Base-by-base conservation (phyloP, 2,797 vertebrate genomes). In the Thripadectes ignobilis region DNA sequence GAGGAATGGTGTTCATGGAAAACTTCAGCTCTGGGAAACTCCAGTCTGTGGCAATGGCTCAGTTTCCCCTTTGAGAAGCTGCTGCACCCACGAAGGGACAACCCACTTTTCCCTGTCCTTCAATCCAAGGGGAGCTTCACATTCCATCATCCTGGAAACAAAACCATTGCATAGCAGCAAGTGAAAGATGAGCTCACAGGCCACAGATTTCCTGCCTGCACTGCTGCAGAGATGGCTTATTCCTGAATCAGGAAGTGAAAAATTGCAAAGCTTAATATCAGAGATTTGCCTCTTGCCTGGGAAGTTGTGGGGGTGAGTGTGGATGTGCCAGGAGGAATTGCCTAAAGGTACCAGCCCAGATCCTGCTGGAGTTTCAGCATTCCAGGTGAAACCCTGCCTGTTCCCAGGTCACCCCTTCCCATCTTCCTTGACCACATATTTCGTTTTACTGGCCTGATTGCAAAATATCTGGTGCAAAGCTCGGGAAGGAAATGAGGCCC, bases 321-420 rank as follows among this genome's bases (percentile, higher is more conserved):
- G 36, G 34, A n/a, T 43, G 13, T 1, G 5, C 26, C 12, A 12
- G 30, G 0, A 43, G 69, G 13, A 32, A 22, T 1, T n/a, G 3
- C n/a, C 80, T 29, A 5, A 12, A 83, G 43, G 63, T 36, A 45
- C 43, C 61, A 14, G 49, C 1, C 8, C 34, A 26, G 65, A 45
- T 5, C 41, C 55, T 36, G 2, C 43, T 5, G 48, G 8, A 17
- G 7, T 58, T 52, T 29, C 23, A 6, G 19, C 0, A 12, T n/a
- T 30, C 67, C 34, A 38, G 38, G 34, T 39, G 57, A 62, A 34
- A 36, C 61, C 23, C 43, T 62, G 26, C 13, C 48, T 14, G 41
- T n/a, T 46, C 73, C 43, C 76, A 46, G 71, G 6, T 41, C 65
- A 59, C n/a, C 46, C 41, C 49, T 81, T 39, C 48, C 41, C 78